Conservation (phyloP, 2,797 vertebrate species). For the Coccyzus lansbergi region DNA sequence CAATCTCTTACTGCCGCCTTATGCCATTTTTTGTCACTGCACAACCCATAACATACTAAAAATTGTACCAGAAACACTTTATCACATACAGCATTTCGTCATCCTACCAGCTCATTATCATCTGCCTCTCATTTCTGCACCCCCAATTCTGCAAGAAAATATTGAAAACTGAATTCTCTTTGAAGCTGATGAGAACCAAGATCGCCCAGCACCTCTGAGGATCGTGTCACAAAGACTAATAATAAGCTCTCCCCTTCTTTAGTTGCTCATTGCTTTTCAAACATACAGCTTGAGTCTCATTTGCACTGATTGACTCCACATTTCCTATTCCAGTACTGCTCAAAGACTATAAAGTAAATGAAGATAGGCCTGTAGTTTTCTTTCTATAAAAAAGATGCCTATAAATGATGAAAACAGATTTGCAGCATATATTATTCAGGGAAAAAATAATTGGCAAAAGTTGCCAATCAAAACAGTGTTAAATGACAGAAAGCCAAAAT, state of each 20-base stretch:
- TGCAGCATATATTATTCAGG: neutral
- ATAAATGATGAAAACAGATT: neutral
- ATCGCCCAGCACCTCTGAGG: neutral
- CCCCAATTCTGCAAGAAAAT: neutral
- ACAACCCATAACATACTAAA: neutral
- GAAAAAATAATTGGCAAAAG: neutral
- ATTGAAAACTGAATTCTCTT: neutral
- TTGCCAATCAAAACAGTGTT: neutral
- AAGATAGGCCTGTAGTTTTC: neutral
- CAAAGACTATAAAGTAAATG: neutral
- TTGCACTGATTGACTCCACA: neutral
- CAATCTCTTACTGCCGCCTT: conserved; percentile 80
- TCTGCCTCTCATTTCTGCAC: neutral
- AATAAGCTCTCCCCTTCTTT: neutral
- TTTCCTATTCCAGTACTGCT: neutral
- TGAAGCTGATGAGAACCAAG: neutral
- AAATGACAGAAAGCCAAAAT: neutral
- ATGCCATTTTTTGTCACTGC: conserved; percentile 74
- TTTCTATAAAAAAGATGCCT: neutral
- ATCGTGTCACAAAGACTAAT: neutral
- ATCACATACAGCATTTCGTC: neutral
- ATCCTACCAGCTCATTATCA: neutral
- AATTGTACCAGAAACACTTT: neutral
- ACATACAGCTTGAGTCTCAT: neutral
- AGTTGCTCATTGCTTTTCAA: neutral